Evolutionary conservation across 2,888 invertebrate genomes (phyloP).

Genomic region (Hermodice carunculata): DNA sequence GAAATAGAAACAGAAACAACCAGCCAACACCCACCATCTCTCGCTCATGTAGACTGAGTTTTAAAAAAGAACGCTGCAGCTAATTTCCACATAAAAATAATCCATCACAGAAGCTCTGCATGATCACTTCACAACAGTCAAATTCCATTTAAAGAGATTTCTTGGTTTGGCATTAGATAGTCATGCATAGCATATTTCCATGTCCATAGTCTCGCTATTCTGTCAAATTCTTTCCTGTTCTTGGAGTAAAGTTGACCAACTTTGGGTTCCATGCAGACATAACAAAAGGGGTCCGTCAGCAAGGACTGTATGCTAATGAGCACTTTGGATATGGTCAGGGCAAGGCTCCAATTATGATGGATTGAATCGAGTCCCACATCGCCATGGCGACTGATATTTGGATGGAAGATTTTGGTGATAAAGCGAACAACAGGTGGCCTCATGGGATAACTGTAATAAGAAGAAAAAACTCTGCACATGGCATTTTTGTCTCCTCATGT

Average conservation of each 20-base stretch:
- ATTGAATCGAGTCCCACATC: conserved; percentile 96
- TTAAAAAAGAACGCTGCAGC: too few species aligned
- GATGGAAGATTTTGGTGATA: conserved; percentile 92
- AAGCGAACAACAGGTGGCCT: conserved; percentile 92
- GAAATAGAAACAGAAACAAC: too few species aligned
- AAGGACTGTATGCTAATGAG: conserved; percentile 69
- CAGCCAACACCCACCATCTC: too few species aligned
- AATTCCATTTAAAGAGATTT: conserved; percentile 17
- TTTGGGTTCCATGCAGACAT: conserved; percentile 91
- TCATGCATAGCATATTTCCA: conserved; percentile 80
- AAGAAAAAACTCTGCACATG: neutral
- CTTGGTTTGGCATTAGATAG: conserved; percentile 32
- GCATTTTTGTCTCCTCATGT: too few species aligned
- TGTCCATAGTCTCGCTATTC: conserved; percentile 87
- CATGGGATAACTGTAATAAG: conserved; percentile 82
- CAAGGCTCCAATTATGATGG: conserved; percentile 96
- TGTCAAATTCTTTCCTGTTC: conserved; percentile 81
- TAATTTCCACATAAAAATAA: too few species aligned
- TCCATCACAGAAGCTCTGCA: too few species aligned
- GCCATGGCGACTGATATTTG: conserved; percentile 94
- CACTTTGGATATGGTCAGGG: conserved; percentile 85
- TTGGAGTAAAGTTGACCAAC: conserved; percentile 84
- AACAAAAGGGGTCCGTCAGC: conserved; percentile 84
- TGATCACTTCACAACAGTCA: too few species aligned
- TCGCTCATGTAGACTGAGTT: too few species aligned